Base-by-base conservation (phyloP, 1,140 invertebrate genomes). In the Bilobella aurantiaca region DNA sequence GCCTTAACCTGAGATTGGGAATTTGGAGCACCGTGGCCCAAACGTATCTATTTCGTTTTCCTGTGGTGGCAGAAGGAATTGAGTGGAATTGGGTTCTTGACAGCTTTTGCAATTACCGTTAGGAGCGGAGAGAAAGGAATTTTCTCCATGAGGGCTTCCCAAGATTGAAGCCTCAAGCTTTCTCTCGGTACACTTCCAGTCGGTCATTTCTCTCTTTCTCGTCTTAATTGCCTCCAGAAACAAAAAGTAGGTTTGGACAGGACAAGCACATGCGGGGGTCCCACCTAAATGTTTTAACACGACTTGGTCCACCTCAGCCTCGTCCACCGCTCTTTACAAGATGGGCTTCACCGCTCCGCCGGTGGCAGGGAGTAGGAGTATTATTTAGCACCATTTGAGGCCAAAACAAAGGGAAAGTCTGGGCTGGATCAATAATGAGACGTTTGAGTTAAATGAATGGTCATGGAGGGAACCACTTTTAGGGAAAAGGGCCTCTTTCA, bases 61-160 rank as follows among this genome's bases (percentile, higher is more conserved):
- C 25, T 16, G 8, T 23, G 25, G 49, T 53, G 49, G 49, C 49
- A 53, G 49, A 23, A 53, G 49, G 49, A 53, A 53, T 53, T 53
- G 49, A 53, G 49, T 53, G 49, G 49, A 53, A 53, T 53, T 53
- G 49, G 49, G 49, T 53, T 53, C 49, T 53, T 53, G 49, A 53
- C 49, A 53, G 49, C 12, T 53, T 53, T 53, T 53, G 49, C 49
- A 53, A 53, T 53, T 53, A 53, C 49, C 25, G 49, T 8, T 14
- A 12, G 21, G 23, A 23, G 8, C 23, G 25, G 23, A 53, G 49
- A 5, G 25, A 53, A 53, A 53, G 8, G 49, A 53, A 53, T 53
- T 53, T 53, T 53, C 49, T 53, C 49, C 49, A 53, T 53, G 49
- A 53, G 25, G 49, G 49, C 49, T 53, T 53, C 23, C 8, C 49